These are phyloP conservation scores for Globicephala melas DNA, from an alignment of 2,113 vertebrate species.

Conservation along the genomic window DNA sequence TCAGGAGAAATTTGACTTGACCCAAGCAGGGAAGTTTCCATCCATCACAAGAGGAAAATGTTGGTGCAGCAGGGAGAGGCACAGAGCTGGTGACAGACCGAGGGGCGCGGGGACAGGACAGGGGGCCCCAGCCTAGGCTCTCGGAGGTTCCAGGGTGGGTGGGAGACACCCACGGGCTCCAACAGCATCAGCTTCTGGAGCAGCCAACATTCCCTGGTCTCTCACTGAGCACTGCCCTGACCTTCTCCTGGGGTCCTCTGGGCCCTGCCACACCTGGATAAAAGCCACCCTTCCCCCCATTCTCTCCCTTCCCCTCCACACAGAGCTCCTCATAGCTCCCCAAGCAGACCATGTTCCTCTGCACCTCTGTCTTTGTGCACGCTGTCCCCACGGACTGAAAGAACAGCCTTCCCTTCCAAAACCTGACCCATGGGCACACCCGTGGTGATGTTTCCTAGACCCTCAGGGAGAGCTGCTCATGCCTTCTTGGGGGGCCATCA, in stretches of 20 bases:
- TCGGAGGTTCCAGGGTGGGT: neutral
- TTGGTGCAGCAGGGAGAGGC: constrained; percentile 56
- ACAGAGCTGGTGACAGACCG: neutral
- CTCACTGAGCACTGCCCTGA: accelerated
- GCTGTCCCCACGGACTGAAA: neutral
- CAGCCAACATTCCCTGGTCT: neutral
- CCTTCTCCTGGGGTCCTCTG: neutral
- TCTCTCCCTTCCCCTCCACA: neutral
- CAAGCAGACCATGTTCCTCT: accelerated
- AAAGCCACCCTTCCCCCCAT: neutral
- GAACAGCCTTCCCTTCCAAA: neutral
- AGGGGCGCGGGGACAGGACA: neutral
- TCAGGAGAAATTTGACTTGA: constrained; percentile 74
- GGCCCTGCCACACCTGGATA: neutral
- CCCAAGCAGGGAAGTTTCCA: constrained; percentile 65
- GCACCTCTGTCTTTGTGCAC: neutral
- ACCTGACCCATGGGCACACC: neutral
- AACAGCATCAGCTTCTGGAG: neutral
- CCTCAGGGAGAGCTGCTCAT: neutral
- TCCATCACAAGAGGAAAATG: constrained; percentile 67
- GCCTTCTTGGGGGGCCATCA: neutral
- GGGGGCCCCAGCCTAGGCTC: neutral
- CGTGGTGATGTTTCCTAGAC: accelerated
- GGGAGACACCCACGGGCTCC: neutral
- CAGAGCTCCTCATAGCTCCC: accelerated